Conservation (phyloP, 64 coral and sea anemone species). For the Dendronephthya gigantea region DNA sequence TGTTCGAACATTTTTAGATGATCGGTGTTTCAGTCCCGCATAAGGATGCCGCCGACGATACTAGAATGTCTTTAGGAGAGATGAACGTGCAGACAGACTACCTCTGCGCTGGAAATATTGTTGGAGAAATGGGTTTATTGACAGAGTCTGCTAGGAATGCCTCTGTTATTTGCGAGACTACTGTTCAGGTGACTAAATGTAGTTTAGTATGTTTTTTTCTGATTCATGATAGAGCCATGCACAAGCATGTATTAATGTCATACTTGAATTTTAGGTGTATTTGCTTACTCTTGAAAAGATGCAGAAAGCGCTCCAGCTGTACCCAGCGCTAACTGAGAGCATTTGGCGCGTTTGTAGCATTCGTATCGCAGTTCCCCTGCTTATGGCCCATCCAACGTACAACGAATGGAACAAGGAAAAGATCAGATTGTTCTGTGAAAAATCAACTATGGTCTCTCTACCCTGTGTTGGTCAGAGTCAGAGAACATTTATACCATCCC, state of each 20-base stretch:
- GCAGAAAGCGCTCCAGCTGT: slow-evolving; percentile 35
- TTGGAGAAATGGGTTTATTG: slow-evolving; percentile 75
- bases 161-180: slow-evolving; percentile 80
- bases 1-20: slow-evolving; percentile 44
- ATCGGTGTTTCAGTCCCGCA: slow-evolving; percentile 62
- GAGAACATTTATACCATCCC: not conserved
- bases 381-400: slow-evolving; percentile 64
- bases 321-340: slow-evolving; percentile 42
- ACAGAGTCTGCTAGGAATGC: slow-evolving; percentile 67
- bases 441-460: slow-evolving; percentile 51
- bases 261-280: slow-evolving; percentile 44
- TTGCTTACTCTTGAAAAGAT: slow-evolving; percentile 61
- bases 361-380: slow-evolving; percentile 76
- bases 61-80: slow-evolving; percentile 30
- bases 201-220: no score
- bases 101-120: slow-evolving; percentile 74
- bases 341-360: slow-evolving; percentile 88
- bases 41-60: slow-evolving; percentile 5
- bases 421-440: slow-evolving; percentile 78
- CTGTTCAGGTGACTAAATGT: slow-evolving; percentile 90
- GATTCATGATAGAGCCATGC: no score
- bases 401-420: slow-evolving; percentile 87
- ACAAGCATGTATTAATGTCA: not conserved
- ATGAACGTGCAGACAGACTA: slow-evolving; percentile 90
- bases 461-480: slow-evolving; percentile 20